phyloP scores from a whole-genome alignment of 2,888 invertebrate species.

The Netelia virgata region DNA sequence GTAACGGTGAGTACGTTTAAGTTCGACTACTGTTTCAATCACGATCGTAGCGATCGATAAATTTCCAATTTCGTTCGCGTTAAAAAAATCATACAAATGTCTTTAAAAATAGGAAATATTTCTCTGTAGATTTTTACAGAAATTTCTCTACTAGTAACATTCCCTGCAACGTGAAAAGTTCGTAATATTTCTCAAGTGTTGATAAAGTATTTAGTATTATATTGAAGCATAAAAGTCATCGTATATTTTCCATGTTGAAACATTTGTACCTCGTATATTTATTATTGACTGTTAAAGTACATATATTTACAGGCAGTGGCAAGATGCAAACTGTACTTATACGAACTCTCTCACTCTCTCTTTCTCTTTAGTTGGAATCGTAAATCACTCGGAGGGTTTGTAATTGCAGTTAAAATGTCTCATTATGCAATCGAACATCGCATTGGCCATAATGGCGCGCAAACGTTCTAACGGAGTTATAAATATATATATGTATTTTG shows the following conservation, averaged over 20 bases:
- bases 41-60: constrained; percentile 36
- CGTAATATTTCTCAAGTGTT: constrained; percentile 1
- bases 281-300: constrained; percentile 33
- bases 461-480: constrained; percentile 27
- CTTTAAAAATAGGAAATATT: no score
- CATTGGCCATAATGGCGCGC: constrained; percentile 73
- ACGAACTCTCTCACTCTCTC: constrained; percentile 61
- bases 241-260: constrained; percentile 35
- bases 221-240: constrained; percentile 38
- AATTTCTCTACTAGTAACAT: no score
- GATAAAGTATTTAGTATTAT: neutral
- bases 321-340: constrained; percentile 44
- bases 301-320: constrained; percentile 48
- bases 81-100: constrained; percentile 19
- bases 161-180: neutral
- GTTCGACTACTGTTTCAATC: constrained; percentile 35
- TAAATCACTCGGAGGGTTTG: constrained; percentile 76
- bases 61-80: neutral
- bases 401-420: constrained; percentile 78
- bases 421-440: constrained; percentile 73
- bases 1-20: constrained; percentile 31
- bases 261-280: constrained; percentile 45
- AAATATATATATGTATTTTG: constrained; percentile 29
- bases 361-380: constrained; percentile 70
- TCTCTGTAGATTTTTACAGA: no score